Evolutionary conservation across 2,113 vertebrate species (phyloP).

Genomic region (Phrynosoma blainvillii): DNA sequence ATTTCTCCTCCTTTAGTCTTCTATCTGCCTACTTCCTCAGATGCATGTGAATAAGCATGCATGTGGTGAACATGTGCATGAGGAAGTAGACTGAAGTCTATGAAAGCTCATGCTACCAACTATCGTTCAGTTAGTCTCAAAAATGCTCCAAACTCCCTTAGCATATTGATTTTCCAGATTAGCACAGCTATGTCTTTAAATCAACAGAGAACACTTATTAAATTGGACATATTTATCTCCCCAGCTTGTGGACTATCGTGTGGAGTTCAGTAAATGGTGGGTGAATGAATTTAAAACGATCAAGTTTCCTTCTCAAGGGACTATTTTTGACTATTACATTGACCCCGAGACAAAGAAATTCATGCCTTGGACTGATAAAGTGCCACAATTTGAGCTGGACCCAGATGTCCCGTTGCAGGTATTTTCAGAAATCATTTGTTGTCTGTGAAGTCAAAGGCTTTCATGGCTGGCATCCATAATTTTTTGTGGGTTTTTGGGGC

Average conservation of each 20-base stretch:
- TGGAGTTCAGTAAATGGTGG: slow-evolving; percentile 85
- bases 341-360: slow-evolving; percentile 74
- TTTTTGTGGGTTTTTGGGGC: too few relatives aligned
- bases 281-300: slow-evolving; percentile 76
- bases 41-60: too few relatives aligned
- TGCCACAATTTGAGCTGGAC: slow-evolving; percentile 75
- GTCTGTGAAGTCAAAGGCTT: too few relatives aligned
- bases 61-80: too few relatives aligned
- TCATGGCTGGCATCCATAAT: too few relatives aligned
- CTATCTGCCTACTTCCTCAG: too few relatives aligned
- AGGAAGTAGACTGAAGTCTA: too few relatives aligned
- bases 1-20: too few relatives aligned
- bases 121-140: too few relatives aligned
- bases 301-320: slow-evolving; percentile 80
- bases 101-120: too few relatives aligned
- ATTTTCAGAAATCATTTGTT: neutral
- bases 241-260: slow-evolving; percentile 77
- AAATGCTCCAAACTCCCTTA: too few relatives aligned
- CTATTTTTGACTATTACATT: slow-evolving; percentile 82
- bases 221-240: neutral
- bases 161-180: too few relatives aligned
- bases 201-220: neutral
- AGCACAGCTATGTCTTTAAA: neutral
- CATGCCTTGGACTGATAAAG: slow-evolving; percentile 75
- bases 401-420: slow-evolving; percentile 77